Evolutionary conservation across 2,113 vertebrate genomes (phyloP).

Genomic region (Ornithorhynchus anatinus): DNA sequence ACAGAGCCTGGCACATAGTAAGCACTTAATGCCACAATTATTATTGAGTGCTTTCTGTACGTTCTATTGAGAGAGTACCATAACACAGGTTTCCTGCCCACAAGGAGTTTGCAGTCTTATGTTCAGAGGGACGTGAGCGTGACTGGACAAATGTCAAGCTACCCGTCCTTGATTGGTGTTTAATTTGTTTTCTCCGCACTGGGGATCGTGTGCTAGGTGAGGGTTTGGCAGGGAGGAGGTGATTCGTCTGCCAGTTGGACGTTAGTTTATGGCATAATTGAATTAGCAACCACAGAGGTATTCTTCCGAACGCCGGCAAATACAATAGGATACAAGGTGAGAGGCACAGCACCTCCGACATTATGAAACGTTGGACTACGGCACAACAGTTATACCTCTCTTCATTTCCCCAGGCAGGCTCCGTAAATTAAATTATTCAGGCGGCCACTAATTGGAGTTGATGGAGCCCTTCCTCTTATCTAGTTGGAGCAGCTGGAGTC

Average conservation of each 20-base stretch:
- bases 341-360: not conserved
- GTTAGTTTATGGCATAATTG: slow-evolving; percentile 37
- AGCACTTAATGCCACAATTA: no score
- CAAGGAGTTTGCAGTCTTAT: no score
- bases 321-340: not conserved
- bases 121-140: no score
- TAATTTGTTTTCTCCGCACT: not conserved
- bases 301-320: slow-evolving; percentile 35
- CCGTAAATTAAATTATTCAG: not conserved
- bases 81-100: no score
- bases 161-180: not conserved
- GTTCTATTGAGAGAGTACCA: no score
- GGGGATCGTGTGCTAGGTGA: not conserved
- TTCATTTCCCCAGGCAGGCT: not conserved
- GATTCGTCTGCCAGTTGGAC: not conserved
- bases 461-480: slow-evolving; percentile 4
- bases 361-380: slow-evolving; percentile 1
- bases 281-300: slow-evolving; percentile 40
- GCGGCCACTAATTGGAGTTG: not conserved
- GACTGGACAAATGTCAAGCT: not conserved
- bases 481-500: not conserved
- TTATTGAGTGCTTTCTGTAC: no score
- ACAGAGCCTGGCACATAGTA: no score
- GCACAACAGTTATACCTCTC: not conserved
- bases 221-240: not conserved